Evolutionary conservation across 2,797 vertebrate genomes (phyloP).

Genomic region (Melanotaenia boesemani): DNA sequence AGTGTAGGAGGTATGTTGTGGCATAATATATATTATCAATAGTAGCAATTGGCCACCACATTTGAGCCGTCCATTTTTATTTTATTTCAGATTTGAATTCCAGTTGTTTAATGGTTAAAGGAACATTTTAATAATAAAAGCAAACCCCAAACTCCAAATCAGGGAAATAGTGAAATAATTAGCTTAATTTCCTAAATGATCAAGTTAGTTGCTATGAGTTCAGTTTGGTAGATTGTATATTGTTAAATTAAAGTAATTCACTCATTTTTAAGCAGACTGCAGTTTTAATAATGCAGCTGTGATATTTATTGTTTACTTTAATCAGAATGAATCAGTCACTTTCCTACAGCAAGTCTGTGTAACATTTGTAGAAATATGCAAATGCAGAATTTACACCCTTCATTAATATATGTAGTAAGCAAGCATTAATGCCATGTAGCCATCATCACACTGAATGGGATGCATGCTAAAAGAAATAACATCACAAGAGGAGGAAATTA

Average conservation of each 20-base stretch:
- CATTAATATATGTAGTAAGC: too few relatives aligned
- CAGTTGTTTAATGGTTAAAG: background rate
- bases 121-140: conserved; percentile 11
- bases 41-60: background rate
- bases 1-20: conserved; percentile 48
- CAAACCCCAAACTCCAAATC: conserved; percentile 12
- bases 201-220: background rate
- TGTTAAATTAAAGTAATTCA: background rate
- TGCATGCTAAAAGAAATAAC: too few relatives aligned
- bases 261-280: too few relatives aligned
- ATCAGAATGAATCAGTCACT: too few relatives aligned
- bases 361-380: too few relatives aligned
- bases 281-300: too few relatives aligned
- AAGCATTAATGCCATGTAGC: background rate
- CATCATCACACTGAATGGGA: background rate
- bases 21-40: conserved; percentile 1
- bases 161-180: background rate
- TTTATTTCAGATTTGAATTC: conserved; percentile 26
- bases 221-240: background rate
- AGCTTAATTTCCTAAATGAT: background rate
- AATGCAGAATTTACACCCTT: too few relatives aligned
- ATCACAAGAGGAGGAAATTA: background rate
- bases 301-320: too few relatives aligned
- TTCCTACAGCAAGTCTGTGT: too few relatives aligned
- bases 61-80: conserved; percentile 25